Evolutionary conservation across 2,888 invertebrate species (phyloP), one percentile per base, ranked within the genome.

Genomic region (Eupelmus urozonus): DNA sequence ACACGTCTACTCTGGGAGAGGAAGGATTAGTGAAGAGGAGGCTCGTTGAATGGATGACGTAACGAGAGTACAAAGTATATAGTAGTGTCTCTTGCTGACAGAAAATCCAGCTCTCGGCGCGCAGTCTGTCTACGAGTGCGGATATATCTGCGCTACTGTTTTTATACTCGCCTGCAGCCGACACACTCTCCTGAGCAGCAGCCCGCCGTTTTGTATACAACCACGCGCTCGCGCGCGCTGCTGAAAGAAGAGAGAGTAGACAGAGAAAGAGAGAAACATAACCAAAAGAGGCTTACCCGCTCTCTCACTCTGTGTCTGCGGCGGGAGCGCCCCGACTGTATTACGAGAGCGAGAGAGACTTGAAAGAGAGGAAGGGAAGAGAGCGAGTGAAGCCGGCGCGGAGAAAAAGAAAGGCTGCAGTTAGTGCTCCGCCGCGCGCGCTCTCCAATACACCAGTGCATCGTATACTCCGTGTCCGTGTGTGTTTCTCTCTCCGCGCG

Each of bases 11-110:
- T 2, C 13, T 2, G 13, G 45, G 2, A 45, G 57, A 5, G 27
- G 11, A 16, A 51, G 51, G 20, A 51, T 9, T 45, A 16, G 59
- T 1, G 23, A 4, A 59, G 59, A 59, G 16, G 3, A 69, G 18
- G 23, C 16, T 20, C n/a, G 42, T n/a, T 66, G 74, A 74, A 66
- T 74, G 74, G 65, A 66, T 74, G 74, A 74, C 74, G 74, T 74
- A 74, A 62, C 27, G 45, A 59, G 20, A 49, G 66, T 66, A 51
- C 51, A 57, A 65, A 73, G 34, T 45, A 70, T 16, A 49, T 34
- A 45, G 13, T 45, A 4, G 9, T 45, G 45, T 13, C 9, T 34
- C 3, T 34, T 34, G 9, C 34, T 34, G n/a, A n/a, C n/a, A n/a
- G n/a, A n/a, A n/a, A n/a, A n/a, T n/a, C n/a, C n/a, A n/a, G n/a